These are phyloP conservation scores for Danio jaintianensis DNA, from an alignment of 2,797 vertebrate genomes.

Conservation along the genomic window DNA sequence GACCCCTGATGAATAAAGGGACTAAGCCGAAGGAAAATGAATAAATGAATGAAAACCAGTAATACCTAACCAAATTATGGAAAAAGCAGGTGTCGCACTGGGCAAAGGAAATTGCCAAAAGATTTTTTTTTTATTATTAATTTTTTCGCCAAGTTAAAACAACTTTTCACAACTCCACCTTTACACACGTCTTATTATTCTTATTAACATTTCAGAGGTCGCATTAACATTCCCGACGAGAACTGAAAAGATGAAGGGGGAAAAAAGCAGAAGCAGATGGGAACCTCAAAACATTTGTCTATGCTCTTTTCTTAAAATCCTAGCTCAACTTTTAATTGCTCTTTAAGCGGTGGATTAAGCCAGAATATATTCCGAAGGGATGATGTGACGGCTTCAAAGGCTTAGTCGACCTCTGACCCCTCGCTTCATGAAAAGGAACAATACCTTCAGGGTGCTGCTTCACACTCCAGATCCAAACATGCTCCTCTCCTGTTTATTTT, in stretches of 20 bases:
- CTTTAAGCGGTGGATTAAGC: slow-evolving; percentile 81
- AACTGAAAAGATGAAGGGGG: slow-evolving; percentile 37
- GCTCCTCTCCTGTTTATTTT: neutral
- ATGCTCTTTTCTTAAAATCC: slow-evolving; percentile 69
- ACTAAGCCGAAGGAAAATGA: too few species aligned
- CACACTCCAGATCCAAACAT: slow-evolving; percentile 22
- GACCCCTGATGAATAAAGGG: too few species aligned
- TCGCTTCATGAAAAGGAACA: slow-evolving; percentile 68
- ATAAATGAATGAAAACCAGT: too few species aligned
- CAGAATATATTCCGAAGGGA: slow-evolving; percentile 74
- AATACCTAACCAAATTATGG: too few species aligned
- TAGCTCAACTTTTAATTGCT: slow-evolving; percentile 83
- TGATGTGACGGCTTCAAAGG: slow-evolving; percentile 74
- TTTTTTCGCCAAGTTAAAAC: slow-evolving; percentile 40
- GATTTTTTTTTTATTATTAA: too few species aligned
- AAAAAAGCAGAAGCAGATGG: slow-evolving; percentile 50
- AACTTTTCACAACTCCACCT: slow-evolving; percentile 54
- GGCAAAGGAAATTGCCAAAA: too few species aligned
- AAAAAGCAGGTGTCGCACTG: too few species aligned
- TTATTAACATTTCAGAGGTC: slow-evolving; percentile 36
- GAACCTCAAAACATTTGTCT: slow-evolving; percentile 73
- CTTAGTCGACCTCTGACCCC: slow-evolving; percentile 75
- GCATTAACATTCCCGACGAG: slow-evolving; percentile 44
- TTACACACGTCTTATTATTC: slow-evolving; percentile 47
- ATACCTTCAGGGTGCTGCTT: slow-evolving; percentile 47